A percentile compares a stretch with the other conserved stretches of the same genome.
phyloP scores from a whole-genome alignment of 2,888 invertebrate species.

The Diabrotica balteata region DNA sequence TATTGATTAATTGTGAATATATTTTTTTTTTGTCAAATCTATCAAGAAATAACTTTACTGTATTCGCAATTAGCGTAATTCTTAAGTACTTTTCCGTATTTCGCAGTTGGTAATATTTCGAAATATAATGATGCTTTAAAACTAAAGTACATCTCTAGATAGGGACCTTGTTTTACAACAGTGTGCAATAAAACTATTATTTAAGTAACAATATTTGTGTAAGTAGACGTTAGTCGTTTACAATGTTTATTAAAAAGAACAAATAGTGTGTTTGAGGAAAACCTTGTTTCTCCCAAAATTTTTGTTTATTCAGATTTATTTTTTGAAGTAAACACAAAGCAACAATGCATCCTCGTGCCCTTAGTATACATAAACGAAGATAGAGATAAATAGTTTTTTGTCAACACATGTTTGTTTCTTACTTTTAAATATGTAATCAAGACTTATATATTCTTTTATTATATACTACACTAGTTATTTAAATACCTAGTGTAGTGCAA shows the following conservation, averaged over 20 bases:
- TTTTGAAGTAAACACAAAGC: conserved; percentile 43
- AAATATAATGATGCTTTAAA: conserved; percentile 9
- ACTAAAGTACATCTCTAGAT: conserved; percentile 19
- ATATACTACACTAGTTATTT: background rate
- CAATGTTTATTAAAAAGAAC: conserved; percentile 51
- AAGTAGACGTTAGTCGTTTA: conserved; percentile 45
- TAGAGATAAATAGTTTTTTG: conserved; percentile 42
- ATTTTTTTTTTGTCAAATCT: too few relatives aligned
- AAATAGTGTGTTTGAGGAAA: conserved; percentile 48
- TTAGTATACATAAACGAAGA: conserved; percentile 44
- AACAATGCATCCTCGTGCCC: conserved; percentile 48
- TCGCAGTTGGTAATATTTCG: conserved; percentile 1
- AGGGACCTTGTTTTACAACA: conserved; percentile 32
- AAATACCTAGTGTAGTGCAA: too few relatives aligned
- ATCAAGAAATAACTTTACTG: too few relatives aligned
- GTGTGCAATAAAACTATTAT: conserved; percentile 36
- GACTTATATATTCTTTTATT: conserved; percentile 39
- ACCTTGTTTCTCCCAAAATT: conserved; percentile 45
- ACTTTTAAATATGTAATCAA: conserved; percentile 45
- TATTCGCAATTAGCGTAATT: too few relatives aligned
- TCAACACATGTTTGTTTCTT: conserved; percentile 41
- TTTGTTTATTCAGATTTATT: conserved; percentile 43
- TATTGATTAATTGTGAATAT: too few relatives aligned
- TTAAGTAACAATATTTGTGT: conserved; percentile 39
- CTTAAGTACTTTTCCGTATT: too few relatives aligned